A percentile compares a stretch with the other conserved stretches of the same genome.
Evolutionary conservation across 2,113 vertebrate genomes (phyloP).

Genomic region (Sebastes schlegelii): DNA sequence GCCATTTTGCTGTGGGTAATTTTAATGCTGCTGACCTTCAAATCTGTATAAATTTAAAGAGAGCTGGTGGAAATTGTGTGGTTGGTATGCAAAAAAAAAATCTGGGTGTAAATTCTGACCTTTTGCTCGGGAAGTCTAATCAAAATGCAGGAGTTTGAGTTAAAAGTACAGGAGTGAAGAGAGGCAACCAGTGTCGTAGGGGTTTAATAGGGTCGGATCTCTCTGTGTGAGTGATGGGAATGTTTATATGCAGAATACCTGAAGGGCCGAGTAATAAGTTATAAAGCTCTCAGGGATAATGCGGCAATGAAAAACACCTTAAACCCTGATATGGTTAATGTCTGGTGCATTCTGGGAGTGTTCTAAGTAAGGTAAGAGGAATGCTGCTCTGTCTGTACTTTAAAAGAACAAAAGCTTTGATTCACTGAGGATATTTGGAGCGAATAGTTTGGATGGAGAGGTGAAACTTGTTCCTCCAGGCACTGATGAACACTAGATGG

Average conservation of each 20-base stretch:
- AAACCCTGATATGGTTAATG: conserved; percentile 36
- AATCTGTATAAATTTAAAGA: conserved; percentile 69
- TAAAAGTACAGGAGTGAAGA: conserved; percentile 34
- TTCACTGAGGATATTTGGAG: conserved; percentile 50
- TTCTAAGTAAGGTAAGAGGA: conserved; percentile 44
- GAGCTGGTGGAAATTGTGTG: conserved; percentile 69
- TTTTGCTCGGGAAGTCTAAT: conserved; percentile 66
- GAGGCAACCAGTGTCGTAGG: conserved; percentile 57
- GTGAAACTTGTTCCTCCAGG: conserved; percentile 62
- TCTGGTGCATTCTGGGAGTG: conserved; percentile 27
- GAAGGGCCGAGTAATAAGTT: conserved; percentile 48
- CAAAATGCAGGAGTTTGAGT: conserved; percentile 64
- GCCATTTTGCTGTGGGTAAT: conserved; percentile 77
- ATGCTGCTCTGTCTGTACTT: conserved; percentile 51
- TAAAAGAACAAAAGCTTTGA: conserved; percentile 60
- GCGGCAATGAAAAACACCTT: conserved; percentile 34
- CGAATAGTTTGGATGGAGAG: conserved; percentile 59
- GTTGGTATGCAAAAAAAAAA: conserved; percentile 73
- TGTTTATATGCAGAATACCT: conserved; percentile 68
- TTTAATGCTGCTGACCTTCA: conserved; percentile 81
- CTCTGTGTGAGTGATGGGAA: conserved; percentile 53
- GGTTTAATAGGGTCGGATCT: conserved; percentile 52
- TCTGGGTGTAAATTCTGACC: conserved; percentile 76
- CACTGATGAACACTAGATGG: conserved; percentile 48
- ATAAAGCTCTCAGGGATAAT: conserved; percentile 40